Percentiles rank a stretch among this genome's conserved stretches.
phyloP scores from a whole-genome alignment of 2,113 vertebrate species.

The Isichthys henryi region DNA sequence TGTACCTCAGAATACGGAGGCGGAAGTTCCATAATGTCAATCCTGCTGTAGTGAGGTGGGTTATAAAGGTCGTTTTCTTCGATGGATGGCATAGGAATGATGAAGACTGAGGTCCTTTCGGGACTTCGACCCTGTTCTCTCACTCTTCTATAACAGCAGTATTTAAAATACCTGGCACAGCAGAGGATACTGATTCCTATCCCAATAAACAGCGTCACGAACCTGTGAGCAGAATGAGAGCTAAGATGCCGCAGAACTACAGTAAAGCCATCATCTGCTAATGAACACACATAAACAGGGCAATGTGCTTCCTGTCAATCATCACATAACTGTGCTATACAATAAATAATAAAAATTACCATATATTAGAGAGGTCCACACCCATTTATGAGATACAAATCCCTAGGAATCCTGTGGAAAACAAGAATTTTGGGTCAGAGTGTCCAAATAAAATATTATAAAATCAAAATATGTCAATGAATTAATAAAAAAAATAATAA shows the following conservation, averaged over 20 bases:
- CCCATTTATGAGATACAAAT: background rate
- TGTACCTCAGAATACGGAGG: slow-evolving; percentile 32
- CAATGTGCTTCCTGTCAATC: background rate
- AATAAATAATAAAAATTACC: background rate
- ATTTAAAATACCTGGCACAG: background rate
- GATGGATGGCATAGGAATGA: slow-evolving; percentile 28
- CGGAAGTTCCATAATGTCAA: background rate
- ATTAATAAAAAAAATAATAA: background rate
- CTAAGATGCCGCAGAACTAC: background rate
- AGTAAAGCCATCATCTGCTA: background rate
- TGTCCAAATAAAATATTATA: background rate
- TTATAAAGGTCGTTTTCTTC: background rate
- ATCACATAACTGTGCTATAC: background rate
- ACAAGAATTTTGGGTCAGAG: background rate
- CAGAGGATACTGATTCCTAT: background rate
- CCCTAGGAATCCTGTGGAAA: background rate
- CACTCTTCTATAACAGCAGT: background rate
- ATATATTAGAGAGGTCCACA: background rate
- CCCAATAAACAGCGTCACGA: background rate
- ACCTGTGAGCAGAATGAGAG: slow-evolving; percentile 1
- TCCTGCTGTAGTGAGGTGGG: slow-evolving; percentile 24
- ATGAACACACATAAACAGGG: background rate
- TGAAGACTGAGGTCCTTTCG: slow-evolving; percentile 7
- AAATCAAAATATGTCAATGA: background rate
- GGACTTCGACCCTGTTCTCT: background rate